Evolutionary conservation across 92 coral and sea anemone genomes (phyloP), one percentile per base, ranked within the genome.

Genomic region (Palythoa grandis): DNA sequence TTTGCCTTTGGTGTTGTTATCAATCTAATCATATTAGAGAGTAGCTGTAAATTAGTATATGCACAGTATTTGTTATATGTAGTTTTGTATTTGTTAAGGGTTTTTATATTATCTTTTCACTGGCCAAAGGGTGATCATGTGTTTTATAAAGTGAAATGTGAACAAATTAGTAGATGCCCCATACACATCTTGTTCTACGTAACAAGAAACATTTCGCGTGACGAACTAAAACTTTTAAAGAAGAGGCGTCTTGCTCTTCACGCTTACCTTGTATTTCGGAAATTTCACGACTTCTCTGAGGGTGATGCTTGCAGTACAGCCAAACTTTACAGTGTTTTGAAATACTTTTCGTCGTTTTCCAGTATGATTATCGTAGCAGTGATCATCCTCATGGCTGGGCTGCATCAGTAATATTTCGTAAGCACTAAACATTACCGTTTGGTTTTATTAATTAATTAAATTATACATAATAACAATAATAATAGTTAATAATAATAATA

Each of bases 271-370:
- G 68, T 77, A 54, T 53, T 77, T 54, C 38, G 82, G 68, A 77
- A 77, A 77, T 56, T 77, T 77, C 47, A 77, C 48, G 48, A 77
- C 69, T 56, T 77, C 82, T 77, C 82, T 77, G 50, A 77, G 69
- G 43, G 68, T 77, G 82, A 77, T 77, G 47, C 67, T 77, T 77
- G 82, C 82, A 24, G 65, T 58, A 38, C 82, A 77, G 82, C 82
- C 69, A 56, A 77, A 77, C 82, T 54, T 77, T 25, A 77, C 82
- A 15, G 82, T 53, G 69, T 77, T 77, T 58, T 77, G 82, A 58
- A 76, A 77, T 13, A 77, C 68, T 77, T 77, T 77, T 15, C 82
- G 66, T 24, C 68, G 82, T 76, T 76, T 76, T 15, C 47, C 82
- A 76, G 65, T 76, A 76, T 73, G 77, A 73, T 40, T 70, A 19